These are phyloP conservation scores for Holocentrus rufus DNA, from an alignment of 2,797 vertebrate species.

Conservation along the genomic window DNA sequence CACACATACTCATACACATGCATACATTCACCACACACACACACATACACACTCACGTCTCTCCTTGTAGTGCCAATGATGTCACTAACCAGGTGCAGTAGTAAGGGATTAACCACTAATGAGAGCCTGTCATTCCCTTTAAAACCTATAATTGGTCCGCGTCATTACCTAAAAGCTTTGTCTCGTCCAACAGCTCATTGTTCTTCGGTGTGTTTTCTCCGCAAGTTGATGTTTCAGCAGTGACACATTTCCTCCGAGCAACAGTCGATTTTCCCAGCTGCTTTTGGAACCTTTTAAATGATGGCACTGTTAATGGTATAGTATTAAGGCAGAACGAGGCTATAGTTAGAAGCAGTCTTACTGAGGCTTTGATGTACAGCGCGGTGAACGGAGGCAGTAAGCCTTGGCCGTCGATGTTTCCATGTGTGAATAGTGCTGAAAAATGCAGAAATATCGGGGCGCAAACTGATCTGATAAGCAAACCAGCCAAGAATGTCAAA, in stretches of 20 bases:
- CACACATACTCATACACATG: not conserved
- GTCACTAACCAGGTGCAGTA: constrained; percentile 73
- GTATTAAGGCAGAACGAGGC: constrained; percentile 54
- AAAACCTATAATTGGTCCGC: constrained; percentile 62
- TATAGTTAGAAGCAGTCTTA: constrained; percentile 44
- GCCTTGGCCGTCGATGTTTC: constrained; percentile 29
- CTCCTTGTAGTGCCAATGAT: constrained; percentile 48
- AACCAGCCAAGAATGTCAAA: too few species aligned
- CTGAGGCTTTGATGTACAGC: constrained; percentile 53
- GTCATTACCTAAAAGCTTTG: constrained; percentile 46
- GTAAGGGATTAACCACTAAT: constrained; percentile 63
- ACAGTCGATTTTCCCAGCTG: constrained; percentile 45
- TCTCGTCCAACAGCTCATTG: constrained; percentile 31
- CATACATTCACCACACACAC: not conserved
- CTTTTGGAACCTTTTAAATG: constrained; percentile 45
- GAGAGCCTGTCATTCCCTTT: constrained; percentile 63
- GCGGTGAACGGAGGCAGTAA: constrained; percentile 21
- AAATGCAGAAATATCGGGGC: constrained; percentile 17
- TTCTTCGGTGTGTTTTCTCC: constrained; percentile 40
- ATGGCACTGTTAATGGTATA: constrained; percentile 48
- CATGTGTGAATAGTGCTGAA: constrained; percentile 25
- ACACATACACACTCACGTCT: constrained; percentile 10
- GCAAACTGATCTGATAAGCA: not conserved
- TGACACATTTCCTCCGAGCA: constrained; percentile 55
- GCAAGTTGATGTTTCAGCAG: constrained; percentile 48